Conservation (phyloP, 2,113 vertebrate species). For the Sinocyclocheilus grahami region DNA sequence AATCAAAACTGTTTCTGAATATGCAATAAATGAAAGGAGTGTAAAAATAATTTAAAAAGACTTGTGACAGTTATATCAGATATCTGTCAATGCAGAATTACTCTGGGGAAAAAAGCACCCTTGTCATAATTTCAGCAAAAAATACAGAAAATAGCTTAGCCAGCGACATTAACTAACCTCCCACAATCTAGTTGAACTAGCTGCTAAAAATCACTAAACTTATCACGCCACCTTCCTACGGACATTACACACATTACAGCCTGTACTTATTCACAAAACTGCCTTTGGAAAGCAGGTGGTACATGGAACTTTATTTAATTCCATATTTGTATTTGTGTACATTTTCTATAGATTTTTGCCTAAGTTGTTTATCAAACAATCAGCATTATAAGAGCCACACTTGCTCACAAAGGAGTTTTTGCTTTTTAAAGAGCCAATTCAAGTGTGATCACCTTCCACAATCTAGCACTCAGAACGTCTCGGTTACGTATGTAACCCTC, state of each 20-base stretch:
- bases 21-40: constrained; percentile 46
- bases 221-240: neutral
- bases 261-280: neutral
- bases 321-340: neutral
- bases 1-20: constrained; percentile 57
- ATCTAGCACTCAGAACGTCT: neutral
- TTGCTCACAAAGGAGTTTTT: too few relatives aligned
- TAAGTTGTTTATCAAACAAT: neutral
- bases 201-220: neutral
- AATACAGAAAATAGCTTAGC: too few relatives aligned
- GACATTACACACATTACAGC: neutral
- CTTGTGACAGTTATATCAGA: neutral
- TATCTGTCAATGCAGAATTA: neutral
- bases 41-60: constrained; percentile 12
- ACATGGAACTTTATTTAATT: neutral
- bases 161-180: neutral
- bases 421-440: too few relatives aligned
- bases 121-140: too few relatives aligned
- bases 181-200: neutral
- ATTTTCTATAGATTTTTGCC: neutral
- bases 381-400: too few relatives aligned
- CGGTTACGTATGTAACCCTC: too few relatives aligned
- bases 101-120: neutral
- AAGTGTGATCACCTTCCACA: neutral
- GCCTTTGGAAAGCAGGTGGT: neutral